Conservation (phyloP, 2,797 vertebrate genomes). For the Poecilia picta region DNA sequence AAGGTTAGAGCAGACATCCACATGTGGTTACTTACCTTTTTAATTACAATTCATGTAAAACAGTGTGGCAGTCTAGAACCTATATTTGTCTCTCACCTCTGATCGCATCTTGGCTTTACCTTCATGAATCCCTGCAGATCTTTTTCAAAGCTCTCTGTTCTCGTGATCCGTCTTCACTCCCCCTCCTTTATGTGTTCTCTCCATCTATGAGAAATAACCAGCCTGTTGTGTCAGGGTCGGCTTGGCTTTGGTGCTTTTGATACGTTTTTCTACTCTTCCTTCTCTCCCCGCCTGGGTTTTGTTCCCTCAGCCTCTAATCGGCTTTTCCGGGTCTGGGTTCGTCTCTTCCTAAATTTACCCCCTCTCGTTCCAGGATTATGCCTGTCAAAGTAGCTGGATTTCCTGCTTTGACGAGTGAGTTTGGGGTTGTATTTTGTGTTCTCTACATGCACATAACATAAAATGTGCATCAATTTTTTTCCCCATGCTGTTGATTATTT, state of each 20-base stretch:
- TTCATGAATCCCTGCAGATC: slow-evolving; percentile 30
- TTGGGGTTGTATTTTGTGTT: slow-evolving; percentile 12
- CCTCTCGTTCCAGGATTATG: slow-evolving; percentile 71
- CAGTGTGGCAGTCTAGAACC: not conserved
- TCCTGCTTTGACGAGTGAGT: slow-evolving; percentile 51
- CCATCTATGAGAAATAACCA: slow-evolving; percentile 56
- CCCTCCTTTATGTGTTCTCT: slow-evolving; percentile 42
- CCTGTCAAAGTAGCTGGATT: slow-evolving; percentile 65
- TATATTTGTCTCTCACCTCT: not conserved
- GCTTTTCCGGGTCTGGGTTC: slow-evolving; percentile 75
- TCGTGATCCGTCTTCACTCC: slow-evolving; percentile 16
- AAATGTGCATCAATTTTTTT: slow-evolving; percentile 28
- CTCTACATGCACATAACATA: slow-evolving; percentile 17
- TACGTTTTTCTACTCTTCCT: slow-evolving; percentile 53
- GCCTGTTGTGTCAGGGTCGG: slow-evolving; percentile 66
- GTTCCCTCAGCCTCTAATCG: slow-evolving; percentile 74
- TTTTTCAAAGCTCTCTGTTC: slow-evolving; percentile 35
- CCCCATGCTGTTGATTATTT: not conserved
- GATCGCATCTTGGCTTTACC: slow-evolving; percentile 8
- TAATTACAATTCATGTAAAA: not conserved
- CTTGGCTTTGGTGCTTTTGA: slow-evolving; percentile 57
- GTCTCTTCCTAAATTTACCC: slow-evolving; percentile 70
- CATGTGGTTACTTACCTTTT: not conserved
- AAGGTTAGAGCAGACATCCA: not conserved
- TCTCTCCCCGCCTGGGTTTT: slow-evolving; percentile 64